These are phyloP conservation scores for Ametastegia equiseti DNA, from an alignment of 2,888 invertebrate genomes.

Conservation along the genomic window DNA sequence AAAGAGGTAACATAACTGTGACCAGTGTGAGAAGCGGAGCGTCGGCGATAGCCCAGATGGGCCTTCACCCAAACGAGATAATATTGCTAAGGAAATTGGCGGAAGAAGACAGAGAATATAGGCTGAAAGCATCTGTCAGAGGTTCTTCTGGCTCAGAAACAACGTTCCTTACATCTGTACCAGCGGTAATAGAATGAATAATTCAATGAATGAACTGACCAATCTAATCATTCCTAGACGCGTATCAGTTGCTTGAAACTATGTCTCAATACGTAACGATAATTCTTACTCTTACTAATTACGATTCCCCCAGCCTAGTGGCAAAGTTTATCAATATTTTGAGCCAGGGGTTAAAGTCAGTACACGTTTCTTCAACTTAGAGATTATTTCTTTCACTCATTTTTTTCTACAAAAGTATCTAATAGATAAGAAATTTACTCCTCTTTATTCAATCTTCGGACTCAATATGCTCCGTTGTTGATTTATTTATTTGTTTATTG, in stretches of 20 bases:
- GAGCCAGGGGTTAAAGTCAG: neutral
- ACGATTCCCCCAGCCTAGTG: neutral
- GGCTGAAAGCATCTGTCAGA: conserved; percentile 83
- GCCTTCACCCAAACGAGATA: conserved; percentile 79
- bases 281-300: neutral
- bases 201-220: neutral
- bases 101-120: conserved; percentile 85
- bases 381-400: neutral
- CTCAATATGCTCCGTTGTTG: neutral
- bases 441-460: neutral
- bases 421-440: neutral
- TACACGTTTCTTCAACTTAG: neutral
- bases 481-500: conserved; percentile 10
- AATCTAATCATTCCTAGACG: neutral
- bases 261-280: neutral
- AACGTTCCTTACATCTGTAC: conserved; percentile 87
- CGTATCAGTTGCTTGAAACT: neutral
- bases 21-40: conserved; percentile 84
- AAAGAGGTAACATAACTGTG: conserved; percentile 84
- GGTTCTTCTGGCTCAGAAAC: conserved; percentile 83
- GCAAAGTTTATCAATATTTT: conserved; percentile 14
- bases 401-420: neutral
- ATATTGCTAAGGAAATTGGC: conserved; percentile 81
- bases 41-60: conserved; percentile 81
- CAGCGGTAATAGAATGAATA: conserved; percentile 80